phyloP scores from a whole-genome alignment of 92 coral and sea anemone genomes.

The Pocillopora meandrina region DNA sequence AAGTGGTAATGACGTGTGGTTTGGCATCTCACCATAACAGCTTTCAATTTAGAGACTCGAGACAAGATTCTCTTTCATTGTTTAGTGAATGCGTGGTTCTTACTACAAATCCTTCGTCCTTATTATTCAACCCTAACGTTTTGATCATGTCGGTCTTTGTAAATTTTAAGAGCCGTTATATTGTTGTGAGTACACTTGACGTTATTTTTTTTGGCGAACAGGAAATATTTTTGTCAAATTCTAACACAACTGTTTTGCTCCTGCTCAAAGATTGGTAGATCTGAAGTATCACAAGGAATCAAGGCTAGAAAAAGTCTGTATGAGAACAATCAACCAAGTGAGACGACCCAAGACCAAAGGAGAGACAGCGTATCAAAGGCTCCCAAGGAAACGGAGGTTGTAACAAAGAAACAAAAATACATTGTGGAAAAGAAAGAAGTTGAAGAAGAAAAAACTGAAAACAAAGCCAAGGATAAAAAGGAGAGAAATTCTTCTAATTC shows the following conservation, averaged over 20 bases:
- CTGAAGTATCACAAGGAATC: constrained; percentile 48
- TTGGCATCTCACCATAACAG: neutral
- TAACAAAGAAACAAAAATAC: constrained; percentile 19
- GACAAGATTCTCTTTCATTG: neutral
- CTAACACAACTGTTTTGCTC: neutral
- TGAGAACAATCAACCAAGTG: constrained; percentile 38
- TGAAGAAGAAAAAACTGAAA: neutral
- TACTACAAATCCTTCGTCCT: neutral
- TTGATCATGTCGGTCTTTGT: constrained; percentile 12
- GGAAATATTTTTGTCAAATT: neutral
- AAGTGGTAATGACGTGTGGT: neutral
- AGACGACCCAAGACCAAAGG: constrained; percentile 35
- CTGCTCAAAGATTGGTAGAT: constrained; percentile 29
- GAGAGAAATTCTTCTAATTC: constrained; percentile 15
- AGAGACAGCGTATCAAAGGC: constrained; percentile 10
- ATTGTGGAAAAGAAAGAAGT: neutral
- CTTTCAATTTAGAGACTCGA: neutral
- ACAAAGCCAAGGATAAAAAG: neutral
- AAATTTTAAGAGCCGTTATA: neutral
- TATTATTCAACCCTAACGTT: neutral
- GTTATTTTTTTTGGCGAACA: neutral
- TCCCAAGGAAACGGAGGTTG: constrained; percentile 3
- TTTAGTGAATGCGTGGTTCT: neutral
- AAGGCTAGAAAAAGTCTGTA: constrained; percentile 52
- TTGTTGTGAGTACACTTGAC: neutral